phyloP scores from a whole-genome alignment of 2,888 invertebrate genomes.

The Drosophila melanosoma region DNA sequence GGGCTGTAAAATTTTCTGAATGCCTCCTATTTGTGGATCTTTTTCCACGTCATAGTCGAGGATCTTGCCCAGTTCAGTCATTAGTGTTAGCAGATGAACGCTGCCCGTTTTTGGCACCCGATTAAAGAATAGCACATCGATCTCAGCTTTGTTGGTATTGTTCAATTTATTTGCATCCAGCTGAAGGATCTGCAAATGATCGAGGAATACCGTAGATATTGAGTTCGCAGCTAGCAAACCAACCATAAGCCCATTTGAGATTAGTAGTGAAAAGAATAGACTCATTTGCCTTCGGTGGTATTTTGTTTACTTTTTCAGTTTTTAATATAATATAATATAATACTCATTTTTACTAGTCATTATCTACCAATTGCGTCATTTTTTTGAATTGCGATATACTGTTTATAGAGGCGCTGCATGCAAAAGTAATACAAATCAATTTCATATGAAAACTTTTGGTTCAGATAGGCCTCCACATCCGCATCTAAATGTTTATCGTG shows the following conservation, averaged over 20 bases:
- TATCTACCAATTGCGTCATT: conserved; percentile 3
- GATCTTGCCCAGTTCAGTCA: conserved; percentile 75
- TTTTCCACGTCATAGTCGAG: conserved; percentile 76
- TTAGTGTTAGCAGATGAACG: conserved; percentile 77
- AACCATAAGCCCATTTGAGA: conserved; percentile 39
- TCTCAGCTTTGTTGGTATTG: conserved; percentile 91
- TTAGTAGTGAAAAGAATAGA: conserved; percentile 65
- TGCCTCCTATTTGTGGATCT: conserved; percentile 79
- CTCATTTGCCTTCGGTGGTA: conserved; percentile 14
- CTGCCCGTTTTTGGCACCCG: conserved; percentile 84
- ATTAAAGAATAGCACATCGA: conserved; percentile 89
- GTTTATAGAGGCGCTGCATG: conserved; percentile 81
- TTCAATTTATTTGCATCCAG: conserved; percentile 90
- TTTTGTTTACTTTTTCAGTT: not conserved
- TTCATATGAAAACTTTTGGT: conserved; percentile 93
- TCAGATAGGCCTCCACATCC: conserved; percentile 91
- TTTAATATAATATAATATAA: conserved; percentile 2
- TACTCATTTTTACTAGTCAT: not conserved
- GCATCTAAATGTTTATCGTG: conserved; percentile 69
- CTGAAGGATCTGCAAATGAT: conserved; percentile 85
- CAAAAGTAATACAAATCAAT: conserved; percentile 85
- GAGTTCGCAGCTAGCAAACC: not conserved
- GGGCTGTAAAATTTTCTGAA: conserved; percentile 61
- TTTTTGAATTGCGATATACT: conserved; percentile 79
- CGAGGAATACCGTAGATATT: conserved; percentile 11